Percentiles rank a stretch among this genome's conserved stretches.
Evolutionary conservation across 1,140 invertebrate genomes (phyloP).

Genomic region (Parapsyche elsis): DNA sequence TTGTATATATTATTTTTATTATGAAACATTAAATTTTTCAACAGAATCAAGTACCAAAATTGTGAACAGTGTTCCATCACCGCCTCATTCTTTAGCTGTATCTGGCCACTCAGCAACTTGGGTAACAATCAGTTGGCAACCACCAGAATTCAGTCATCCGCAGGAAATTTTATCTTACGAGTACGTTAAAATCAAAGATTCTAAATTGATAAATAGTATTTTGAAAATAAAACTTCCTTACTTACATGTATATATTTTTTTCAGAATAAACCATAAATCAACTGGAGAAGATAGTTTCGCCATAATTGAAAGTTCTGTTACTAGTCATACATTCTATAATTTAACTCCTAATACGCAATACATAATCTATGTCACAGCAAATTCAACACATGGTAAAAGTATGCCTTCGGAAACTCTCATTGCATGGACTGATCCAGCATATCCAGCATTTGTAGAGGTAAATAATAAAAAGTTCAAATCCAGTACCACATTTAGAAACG

Average conservation of each 20-base stretch:
- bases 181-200: slow-evolving; percentile 63
- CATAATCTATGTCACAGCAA: slow-evolving; percentile 78
- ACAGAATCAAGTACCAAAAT: neutral
- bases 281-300: slow-evolving; percentile 70
- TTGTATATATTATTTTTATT: neutral
- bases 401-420: slow-evolving; percentile 82
- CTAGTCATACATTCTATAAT: slow-evolving; percentile 75
- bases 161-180: slow-evolving; percentile 79
- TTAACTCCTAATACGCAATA: slow-evolving; percentile 82
- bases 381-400: slow-evolving; percentile 75
- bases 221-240: neutral
- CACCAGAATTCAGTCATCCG: slow-evolving; percentile 81
- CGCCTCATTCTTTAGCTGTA: slow-evolving; percentile 80
- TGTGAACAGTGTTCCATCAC: slow-evolving; percentile 73
- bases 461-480: neutral
- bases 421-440: slow-evolving; percentile 88
- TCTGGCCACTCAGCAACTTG: slow-evolving; percentile 80
- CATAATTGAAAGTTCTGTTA: slow-evolving; percentile 72
- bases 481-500: too few relatives aligned
- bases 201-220: neutral
- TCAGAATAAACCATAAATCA: slow-evolving; percentile 75
- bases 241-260: neutral
- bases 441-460: slow-evolving; percentile 87
- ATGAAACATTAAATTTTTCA: neutral
- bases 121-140: slow-evolving; percentile 83